These are phyloP conservation scores for Sciurus niger DNA, from an alignment of 2,113 vertebrate species.

Conservation along the genomic window DNA sequence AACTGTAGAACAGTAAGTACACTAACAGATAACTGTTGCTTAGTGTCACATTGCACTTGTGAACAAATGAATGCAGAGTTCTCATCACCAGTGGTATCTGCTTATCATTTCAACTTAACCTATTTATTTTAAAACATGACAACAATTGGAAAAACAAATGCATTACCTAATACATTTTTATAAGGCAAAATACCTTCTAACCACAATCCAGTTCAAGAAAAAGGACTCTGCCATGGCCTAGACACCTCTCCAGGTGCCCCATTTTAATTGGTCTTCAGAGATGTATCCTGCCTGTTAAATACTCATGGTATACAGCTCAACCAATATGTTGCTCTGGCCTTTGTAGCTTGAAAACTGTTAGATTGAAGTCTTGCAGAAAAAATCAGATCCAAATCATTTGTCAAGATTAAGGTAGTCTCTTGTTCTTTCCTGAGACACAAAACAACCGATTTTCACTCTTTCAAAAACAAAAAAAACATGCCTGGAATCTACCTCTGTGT, in stretches of 20 bases:
- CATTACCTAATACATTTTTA: background rate
- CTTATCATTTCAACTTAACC: background rate
- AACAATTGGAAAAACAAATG: background rate
- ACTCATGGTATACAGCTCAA: background rate
- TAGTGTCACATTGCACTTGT: too few relatives aligned
- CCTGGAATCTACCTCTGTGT: background rate
- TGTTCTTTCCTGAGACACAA: background rate
- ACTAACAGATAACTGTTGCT: background rate
- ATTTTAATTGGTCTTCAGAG: background rate
- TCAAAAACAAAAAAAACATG: background rate
- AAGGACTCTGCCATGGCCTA: background rate
- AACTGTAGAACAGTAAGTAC: background rate
- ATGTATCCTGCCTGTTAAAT: background rate
- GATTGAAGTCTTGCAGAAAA: background rate
- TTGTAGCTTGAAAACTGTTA: background rate
- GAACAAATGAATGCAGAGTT: background rate
- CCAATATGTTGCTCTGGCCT: background rate
- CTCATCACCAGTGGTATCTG: background rate
- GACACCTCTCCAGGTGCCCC: background rate
- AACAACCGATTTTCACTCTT: background rate
- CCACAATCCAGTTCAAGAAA: background rate
- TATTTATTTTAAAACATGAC: conserved; percentile 19
- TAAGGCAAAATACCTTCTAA: background rate
- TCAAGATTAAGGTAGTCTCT: background rate
- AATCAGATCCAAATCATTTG: background rate